Evolutionary conservation across 2,797 vertebrate genomes (phyloP).

Genomic region (Picus viridis): DNA sequence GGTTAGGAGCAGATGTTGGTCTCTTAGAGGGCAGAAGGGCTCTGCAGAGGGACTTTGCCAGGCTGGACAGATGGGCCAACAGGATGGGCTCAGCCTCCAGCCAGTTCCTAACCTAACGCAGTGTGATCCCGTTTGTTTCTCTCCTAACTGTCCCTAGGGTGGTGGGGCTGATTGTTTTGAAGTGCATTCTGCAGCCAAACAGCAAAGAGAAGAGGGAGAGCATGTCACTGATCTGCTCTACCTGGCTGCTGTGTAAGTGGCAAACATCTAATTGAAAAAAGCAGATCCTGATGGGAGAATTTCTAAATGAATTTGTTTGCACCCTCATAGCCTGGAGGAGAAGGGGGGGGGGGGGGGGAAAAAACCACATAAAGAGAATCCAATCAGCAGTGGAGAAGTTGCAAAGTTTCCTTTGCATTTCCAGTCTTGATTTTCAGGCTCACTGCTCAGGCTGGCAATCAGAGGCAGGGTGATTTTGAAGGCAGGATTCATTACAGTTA

Average conservation of each 20-base stretch:
- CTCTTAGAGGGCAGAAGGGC: too few species aligned
- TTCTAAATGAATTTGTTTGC: constrained; percentile 66
- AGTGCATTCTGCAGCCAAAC: constrained; percentile 16
- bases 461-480: constrained; percentile 48
- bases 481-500: constrained; percentile 61
- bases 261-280: constrained; percentile 68
- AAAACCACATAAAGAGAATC: constrained; percentile 38
- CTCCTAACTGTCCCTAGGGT: constrained; percentile 37
- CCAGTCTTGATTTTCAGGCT: constrained; percentile 64
- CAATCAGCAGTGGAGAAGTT: constrained; percentile 55
- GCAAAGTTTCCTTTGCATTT: constrained; percentile 61
- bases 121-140: too few species aligned
- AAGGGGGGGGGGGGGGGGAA: not conserved
- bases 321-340: constrained; percentile 44
- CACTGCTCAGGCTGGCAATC: constrained; percentile 56
- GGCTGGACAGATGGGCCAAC: too few species aligned
- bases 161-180: constrained; percentile 37
- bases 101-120: too few species aligned
- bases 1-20: too few species aligned
- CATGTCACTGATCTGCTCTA: constrained; percentile 55
- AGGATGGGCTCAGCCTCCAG: too few species aligned
- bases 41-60: too few species aligned
- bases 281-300: constrained; percentile 49
- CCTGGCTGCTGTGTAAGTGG: constrained; percentile 50
- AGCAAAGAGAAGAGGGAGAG: constrained; percentile 54